Conservation (phyloP, 2,113 vertebrate species). For the Alethe castanea region DNA sequence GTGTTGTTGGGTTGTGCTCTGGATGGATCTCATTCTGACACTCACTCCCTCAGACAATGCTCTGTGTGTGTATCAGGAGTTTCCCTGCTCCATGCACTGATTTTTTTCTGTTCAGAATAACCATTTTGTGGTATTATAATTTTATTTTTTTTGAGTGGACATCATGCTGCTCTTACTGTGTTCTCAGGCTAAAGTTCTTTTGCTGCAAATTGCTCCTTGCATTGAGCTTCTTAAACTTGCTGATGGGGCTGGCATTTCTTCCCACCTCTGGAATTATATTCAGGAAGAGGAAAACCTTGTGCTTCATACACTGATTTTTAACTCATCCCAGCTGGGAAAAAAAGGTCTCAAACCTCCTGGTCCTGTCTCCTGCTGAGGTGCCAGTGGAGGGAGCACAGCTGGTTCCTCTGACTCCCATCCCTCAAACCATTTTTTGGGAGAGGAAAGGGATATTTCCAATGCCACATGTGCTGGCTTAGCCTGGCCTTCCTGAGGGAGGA, state of each 20-base stretch:
- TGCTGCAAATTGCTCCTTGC: background rate
- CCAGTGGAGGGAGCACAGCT: background rate
- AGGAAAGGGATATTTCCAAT: background rate
- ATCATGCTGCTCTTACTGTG: background rate
- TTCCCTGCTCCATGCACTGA: background rate
- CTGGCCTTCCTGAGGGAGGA: background rate
- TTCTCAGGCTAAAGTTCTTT: background rate
- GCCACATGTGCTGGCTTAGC: background rate
- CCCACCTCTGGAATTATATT: background rate
- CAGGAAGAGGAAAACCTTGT: background rate
- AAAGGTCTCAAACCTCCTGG: background rate
- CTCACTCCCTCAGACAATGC: background rate
- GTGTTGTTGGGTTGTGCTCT: rapidly evolving
- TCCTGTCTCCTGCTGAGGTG: background rate
- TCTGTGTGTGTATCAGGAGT: background rate
- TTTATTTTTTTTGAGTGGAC: background rate
- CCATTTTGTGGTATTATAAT: background rate
- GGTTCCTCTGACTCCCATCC: background rate
- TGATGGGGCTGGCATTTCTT: background rate
- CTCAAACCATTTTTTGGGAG: background rate
- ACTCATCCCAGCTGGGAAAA: background rate
- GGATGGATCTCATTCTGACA: background rate
- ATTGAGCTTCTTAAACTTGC: background rate
- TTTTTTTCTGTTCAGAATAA: background rate
- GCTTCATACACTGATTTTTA: background rate